Conservation (phyloP, 2,113 vertebrate genomes). For the Paradisaea rubra region DNA sequence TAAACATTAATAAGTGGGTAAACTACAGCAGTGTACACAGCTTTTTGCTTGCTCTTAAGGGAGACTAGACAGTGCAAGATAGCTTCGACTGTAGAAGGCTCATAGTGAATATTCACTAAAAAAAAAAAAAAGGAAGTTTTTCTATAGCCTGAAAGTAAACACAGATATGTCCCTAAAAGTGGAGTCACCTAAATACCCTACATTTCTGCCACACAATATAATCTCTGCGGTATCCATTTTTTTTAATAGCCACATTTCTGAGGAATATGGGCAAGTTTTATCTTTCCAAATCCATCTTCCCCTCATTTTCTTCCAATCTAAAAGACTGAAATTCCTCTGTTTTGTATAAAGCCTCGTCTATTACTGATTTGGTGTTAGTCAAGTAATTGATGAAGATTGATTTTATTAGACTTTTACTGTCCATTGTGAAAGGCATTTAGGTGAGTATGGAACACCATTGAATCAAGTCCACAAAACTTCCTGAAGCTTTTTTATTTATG, state of each 20-base stretch:
- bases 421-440: background rate
- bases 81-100: background rate
- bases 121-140: background rate
- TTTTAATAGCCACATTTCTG: background rate
- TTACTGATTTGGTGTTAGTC: background rate
- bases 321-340: background rate
- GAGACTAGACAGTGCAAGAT: background rate
- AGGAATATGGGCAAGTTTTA: background rate
- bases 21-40: background rate
- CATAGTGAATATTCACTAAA: background rate
- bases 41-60: background rate
- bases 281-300: background rate
- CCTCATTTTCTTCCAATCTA: background rate
- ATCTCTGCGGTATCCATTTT: accelerated
- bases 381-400: background rate
- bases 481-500: background rate
- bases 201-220: background rate
- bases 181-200: background rate
- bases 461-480: background rate
- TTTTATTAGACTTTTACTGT: background rate
- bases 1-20: background rate
- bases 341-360: background rate
- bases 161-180: background rate
- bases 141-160: background rate
- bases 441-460: background rate